Evolutionary conservation across 2,797 vertebrate genomes (phyloP), one percentile per base, ranked within the genome.

Genomic region (Atherinosoma microstoma): DNA sequence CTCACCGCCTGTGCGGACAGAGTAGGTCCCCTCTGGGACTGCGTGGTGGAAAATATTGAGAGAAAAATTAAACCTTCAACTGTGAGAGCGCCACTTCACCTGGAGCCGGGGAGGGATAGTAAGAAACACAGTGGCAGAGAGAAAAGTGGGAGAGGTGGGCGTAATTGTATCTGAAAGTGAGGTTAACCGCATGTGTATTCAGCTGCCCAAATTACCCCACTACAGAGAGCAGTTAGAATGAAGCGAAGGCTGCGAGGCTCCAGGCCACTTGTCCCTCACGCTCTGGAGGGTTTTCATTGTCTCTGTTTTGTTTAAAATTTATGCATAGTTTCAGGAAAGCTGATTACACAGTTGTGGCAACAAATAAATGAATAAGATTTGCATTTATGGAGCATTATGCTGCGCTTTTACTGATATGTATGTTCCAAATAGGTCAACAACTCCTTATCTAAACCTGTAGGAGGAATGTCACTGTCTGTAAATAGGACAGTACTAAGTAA

Each of bases 151-250:
- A 75, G 79, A 68, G 63, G 82, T 83, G 82, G 87, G 88, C 51
- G 79, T 88, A 90, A 89, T 87, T 79, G 70, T 79, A 51, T 75
- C 75, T 87, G 77, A 90, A 88, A 91, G 83, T 64, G 86, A 86
- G 84, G 90, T 91, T 86, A 88, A 88, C 73, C 80, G 59, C 71
- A 62, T 42, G 38, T 7, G 27, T 72, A 65, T 81, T 84, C 83
- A 82, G 38, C 40, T 64, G 69, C 49, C 57, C 54, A 65, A 79
- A 76, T 85, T 80, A 77, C 65, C 61, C 56, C 40, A 29, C 60
- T 62, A 67, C 60, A 58, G 70, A 75, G 72, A 78, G 65, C 60
- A 29, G 72, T 73, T 67, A 47, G 58, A 72, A 66, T 68, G 24
- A 83, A 74, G 36, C 71, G 77, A 78, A 61, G 35, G 60, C 24